Percentiles rank a stretch among this genome's conserved stretches.
These are phyloP conservation scores for Eurytemora carolleeae DNA, from an alignment of 1,140 invertebrate genomes.

Conservation along the genomic window DNA sequence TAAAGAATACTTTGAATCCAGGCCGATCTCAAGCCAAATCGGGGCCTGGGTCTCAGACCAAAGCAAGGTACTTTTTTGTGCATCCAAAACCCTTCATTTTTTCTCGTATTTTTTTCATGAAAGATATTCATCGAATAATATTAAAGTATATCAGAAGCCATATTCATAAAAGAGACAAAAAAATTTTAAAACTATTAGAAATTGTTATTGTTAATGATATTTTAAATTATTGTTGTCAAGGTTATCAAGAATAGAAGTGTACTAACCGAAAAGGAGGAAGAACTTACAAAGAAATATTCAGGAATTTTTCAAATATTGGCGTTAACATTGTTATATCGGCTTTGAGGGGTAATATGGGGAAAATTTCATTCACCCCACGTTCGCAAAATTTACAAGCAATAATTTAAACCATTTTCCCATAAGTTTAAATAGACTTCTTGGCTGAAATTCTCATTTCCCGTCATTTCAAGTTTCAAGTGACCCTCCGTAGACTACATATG, in stretches of 20 bases:
- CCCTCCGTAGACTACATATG: no score
- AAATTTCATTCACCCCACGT: no score
- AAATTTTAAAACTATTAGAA: not conserved
- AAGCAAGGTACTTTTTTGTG: not conserved
- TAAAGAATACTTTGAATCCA: not conserved
- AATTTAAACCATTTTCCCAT: no score
- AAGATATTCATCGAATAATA: not conserved
- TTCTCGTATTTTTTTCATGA: not conserved
- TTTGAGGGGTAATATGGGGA: no score
- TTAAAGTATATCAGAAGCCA: not conserved
- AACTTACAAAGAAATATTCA: not conserved
- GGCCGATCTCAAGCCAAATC: not conserved
- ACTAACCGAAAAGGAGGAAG: not conserved
- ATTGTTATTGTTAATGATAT: not conserved
- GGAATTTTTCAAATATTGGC: not conserved
- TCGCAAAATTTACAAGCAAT: no score
- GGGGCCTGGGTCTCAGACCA: not conserved
- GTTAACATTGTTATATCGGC: not conserved
- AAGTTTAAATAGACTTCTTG: not conserved
- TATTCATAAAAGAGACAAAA: not conserved
- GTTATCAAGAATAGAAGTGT: not conserved
- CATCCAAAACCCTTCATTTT: not conserved
- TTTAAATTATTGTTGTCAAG: not conserved
- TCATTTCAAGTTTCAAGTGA: not conserved
- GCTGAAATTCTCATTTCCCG: not conserved